These are phyloP conservation scores for Lateolabrax maculatus DNA, from an alignment of 2,797 vertebrate genomes.

Conservation along the genomic window DNA sequence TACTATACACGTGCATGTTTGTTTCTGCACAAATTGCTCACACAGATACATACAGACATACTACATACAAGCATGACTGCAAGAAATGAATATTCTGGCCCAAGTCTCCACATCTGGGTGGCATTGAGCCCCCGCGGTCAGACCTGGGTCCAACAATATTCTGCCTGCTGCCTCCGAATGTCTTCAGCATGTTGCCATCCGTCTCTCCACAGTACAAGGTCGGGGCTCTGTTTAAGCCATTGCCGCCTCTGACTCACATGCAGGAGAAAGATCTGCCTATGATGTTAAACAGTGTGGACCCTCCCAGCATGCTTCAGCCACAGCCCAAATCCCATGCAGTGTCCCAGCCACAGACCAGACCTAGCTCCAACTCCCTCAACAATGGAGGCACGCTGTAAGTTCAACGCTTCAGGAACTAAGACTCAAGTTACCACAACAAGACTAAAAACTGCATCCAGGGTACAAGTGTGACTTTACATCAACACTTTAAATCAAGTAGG, in stretches of 20 bases:
- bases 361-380: slow-evolving; percentile 91
- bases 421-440: background rate
- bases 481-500: background rate
- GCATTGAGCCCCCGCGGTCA: slow-evolving; percentile 5
- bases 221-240: slow-evolving; percentile 84
- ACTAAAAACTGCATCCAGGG: background rate
- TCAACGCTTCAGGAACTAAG: slow-evolving; percentile 12
- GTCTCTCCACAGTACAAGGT: slow-evolving; percentile 87
- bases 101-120: slow-evolving; percentile 33
- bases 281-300: slow-evolving; percentile 82
- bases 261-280: slow-evolving; percentile 88
- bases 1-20: slow-evolving; percentile 49
- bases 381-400: slow-evolving; percentile 93
- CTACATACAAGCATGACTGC: slow-evolving; percentile 60
- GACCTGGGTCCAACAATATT: slow-evolving; percentile 70
- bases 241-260: slow-evolving; percentile 88
- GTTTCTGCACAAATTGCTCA: slow-evolving; percentile 17
- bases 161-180: slow-evolving; percentile 78
- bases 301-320: slow-evolving; percentile 73
- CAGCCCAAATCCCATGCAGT: slow-evolving; percentile 78
- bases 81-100: slow-evolving; percentile 71
- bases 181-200: slow-evolving; percentile 76
- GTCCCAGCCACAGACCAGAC: slow-evolving; percentile 69
- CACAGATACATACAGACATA: slow-evolving; percentile 8
- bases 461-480: background rate